Evolutionary conservation across 1,140 invertebrate species (phyloP), one percentile per base, ranked within the genome.

Genomic region (Drosophila kanapiae): DNA sequence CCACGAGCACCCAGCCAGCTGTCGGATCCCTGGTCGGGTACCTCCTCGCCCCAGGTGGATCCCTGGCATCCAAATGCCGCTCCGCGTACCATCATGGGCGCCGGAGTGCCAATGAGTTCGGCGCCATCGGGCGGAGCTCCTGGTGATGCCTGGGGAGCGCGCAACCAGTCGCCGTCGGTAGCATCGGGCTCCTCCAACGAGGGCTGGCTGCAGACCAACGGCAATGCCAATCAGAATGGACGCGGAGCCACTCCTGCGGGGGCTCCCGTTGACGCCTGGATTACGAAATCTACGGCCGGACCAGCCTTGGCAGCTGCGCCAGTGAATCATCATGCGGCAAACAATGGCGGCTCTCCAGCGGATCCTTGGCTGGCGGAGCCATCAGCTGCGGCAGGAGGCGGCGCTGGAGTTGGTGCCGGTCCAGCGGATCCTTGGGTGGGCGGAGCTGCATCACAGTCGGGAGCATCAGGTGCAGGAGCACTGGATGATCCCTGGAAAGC

Each of bases 351-450:
- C 53, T 47, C 75, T 91, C 56, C 92, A 6, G 93, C 93, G 43
- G 95, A 96, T 93, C 95, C 95, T 4, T 96, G 95, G 95, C 93
- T 93, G 74, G 49, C 68, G 3, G 90, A 91, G 47, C 91, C 93
- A 60, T 91, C 59, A 5, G 42, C 51, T 11, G 48, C 68, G 42
- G 16, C 62, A 27, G 61, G 54, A 29, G 53, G 47, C 45, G 63
- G 38, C 3, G 49, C 9, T 13, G 62, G 14, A 23, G 67, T 48
- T 14, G 23, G 47, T 10, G 47, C 64, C 3, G 38, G 48, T 0
- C 43, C 71, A 23, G 91, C 80, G n/a, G 91, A 92, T 85, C 91
- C 91, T 6, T 92, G 91, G 91, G 78, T 85, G 45, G 59, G 91
- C 14, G 40, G 77, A 9, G 70, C 51, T 35, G 27, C 74, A 6